Conservation (phyloP, 2,888 invertebrate genomes). For the Tetranychus piercei region DNA sequence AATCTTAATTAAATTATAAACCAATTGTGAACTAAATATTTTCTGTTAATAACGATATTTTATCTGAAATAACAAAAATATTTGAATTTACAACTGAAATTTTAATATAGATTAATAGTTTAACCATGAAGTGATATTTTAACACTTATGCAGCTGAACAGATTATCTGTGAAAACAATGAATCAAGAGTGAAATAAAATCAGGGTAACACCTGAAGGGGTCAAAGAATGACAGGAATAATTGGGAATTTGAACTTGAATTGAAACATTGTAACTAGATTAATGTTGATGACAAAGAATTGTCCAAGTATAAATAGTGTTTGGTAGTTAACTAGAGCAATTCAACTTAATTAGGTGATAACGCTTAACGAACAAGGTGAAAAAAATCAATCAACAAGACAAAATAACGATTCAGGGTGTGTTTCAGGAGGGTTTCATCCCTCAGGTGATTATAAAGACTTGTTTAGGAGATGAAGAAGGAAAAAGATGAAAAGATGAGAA, state of each 20-base stretch:
- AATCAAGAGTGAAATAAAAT: too few relatives aligned
- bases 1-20: too few relatives aligned
- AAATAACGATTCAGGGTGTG: background rate
- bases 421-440: background rate
- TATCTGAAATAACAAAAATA: too few relatives aligned
- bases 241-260: background rate
- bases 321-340: background rate
- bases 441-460: background rate
- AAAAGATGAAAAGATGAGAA: background rate
- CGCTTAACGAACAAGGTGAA: background rate
- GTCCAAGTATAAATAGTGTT: background rate
- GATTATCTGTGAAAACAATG: too few relatives aligned
- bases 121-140: too few relatives aligned
- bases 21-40: too few relatives aligned
- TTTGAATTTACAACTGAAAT: too few relatives aligned
- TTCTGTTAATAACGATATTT: too few relatives aligned
- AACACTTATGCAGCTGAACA: too few relatives aligned
- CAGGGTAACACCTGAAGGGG: background rate
- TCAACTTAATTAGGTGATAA: background rate
- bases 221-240: background rate
- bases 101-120: too few relatives aligned
- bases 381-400: background rate
- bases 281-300: background rate
- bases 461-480: background rate
- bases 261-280: background rate